Base-by-base conservation (phyloP, 2,888 invertebrate species). In the Ectropis crepuscularia region DNA sequence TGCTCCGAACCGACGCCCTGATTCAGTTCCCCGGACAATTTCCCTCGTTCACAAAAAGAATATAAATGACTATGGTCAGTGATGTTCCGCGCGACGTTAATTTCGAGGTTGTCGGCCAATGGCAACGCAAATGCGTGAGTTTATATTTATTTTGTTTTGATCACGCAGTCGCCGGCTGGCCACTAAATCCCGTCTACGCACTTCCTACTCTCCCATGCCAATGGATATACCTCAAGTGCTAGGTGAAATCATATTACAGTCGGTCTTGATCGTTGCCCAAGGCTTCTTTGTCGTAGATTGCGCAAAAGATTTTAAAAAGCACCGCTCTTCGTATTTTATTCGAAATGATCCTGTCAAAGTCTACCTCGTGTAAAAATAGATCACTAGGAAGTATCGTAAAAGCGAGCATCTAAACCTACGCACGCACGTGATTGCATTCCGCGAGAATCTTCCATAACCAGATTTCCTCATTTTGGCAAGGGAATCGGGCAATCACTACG, bases 151-250 rank as follows among this genome's bases (percentile, higher is more conserved):
- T 69, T 84, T 85, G 80, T 78, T 78, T 72, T 73, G 78, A 79
- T 81, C 89, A 88, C 87, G 87, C 83, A 74, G 68, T 69, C 73
- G 68, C 72, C 66, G 79, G 72, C 78, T 87, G 85, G 75, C 77
- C 70, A 57, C 63, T 68, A 61, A 60, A 62, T 62, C 60, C 67
- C 67, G 67, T 72, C 73, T 78, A 81, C 83, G 82, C 81, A 80
- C 79, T 83, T 82, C 83, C 85, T 81, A 79, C 76, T 79, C 70
- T 63, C 65, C 48, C 63, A 57, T 42, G 53, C 57, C 53, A 57
- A 41, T 55, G 43, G 57, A 57, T 48, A 53, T 63, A 60, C 45
- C 63, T 65, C 57, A 65, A 68, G 71, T 65, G 59, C 53, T 66
- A 42, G 57, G 63, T 67, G 65, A 70, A 70, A 43, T 67, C 65